Conservation (phyloP, 2,113 vertebrate species). For the Phylloscopus whistleri region DNA sequence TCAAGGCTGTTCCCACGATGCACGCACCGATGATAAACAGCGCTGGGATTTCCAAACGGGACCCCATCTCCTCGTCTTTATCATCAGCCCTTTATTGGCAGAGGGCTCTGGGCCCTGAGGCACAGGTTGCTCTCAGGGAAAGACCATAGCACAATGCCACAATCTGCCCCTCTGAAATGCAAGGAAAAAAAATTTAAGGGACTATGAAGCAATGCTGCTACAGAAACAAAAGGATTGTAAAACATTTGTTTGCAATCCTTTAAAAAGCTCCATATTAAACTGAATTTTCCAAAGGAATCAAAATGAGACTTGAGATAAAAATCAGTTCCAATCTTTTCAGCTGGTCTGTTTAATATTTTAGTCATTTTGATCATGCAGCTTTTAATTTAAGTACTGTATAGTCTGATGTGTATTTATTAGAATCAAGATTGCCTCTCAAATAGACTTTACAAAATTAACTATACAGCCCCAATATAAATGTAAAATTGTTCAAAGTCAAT, state of each 20-base stretch:
- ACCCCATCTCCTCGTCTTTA: too few relatives aligned
- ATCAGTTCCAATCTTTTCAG: neutral
- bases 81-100: too few relatives aligned
- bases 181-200: neutral
- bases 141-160: too few relatives aligned
- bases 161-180: neutral
- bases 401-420: neutral
- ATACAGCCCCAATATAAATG: neutral
- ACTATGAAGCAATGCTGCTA: neutral
- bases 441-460: neutral
- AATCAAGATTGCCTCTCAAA: neutral
- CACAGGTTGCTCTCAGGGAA: too few relatives aligned
- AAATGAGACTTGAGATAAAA: neutral
- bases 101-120: too few relatives aligned
- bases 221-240: neutral
- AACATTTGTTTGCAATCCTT: neutral
- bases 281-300: neutral
- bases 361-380: neutral
- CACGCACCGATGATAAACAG: too few relatives aligned
- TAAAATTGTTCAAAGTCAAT: neutral
- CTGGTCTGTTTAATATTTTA: neutral
- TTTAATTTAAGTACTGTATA: neutral
- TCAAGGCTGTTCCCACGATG: too few relatives aligned
- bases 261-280: neutral
- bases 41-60: too few relatives aligned